Conservation (phyloP, 2,888 invertebrate genomes). For the Tipula vernalis region DNA sequence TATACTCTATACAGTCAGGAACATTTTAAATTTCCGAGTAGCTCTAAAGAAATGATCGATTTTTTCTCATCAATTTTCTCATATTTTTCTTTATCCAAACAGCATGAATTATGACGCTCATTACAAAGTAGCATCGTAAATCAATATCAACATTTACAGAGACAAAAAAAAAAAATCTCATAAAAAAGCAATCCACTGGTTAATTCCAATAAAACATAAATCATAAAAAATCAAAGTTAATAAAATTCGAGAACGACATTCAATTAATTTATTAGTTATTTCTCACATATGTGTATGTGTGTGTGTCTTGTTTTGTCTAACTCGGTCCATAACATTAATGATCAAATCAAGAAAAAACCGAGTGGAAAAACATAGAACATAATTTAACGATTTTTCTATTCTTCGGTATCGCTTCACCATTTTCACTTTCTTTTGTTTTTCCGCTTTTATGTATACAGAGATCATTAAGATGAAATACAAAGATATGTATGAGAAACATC, state of each 20-base stretch:
- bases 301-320: background rate
- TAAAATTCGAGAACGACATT: background rate
- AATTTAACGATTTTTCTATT: background rate
- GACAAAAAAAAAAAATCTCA: background rate
- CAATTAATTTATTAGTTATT: background rate
- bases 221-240: background rate
- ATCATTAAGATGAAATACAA: background rate
- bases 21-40: too few species aligned
- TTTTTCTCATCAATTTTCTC: background rate
- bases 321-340: background rate
- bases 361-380: background rate
- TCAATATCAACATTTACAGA: background rate
- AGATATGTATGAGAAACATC: background rate
- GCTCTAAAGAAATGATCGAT: too few species aligned
- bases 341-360: background rate
- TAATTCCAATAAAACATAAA: background rate
- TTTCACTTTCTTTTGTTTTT: background rate
- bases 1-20: too few species aligned
- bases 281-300: background rate
- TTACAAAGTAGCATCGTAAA: background rate
- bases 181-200: background rate
- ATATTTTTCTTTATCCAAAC: background rate
- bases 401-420: background rate
- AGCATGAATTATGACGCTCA: background rate
- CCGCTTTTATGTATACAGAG: background rate